Evolutionary conservation across 2,888 invertebrate genomes (phyloP).

Genomic region (Nasonia oneida): DNA sequence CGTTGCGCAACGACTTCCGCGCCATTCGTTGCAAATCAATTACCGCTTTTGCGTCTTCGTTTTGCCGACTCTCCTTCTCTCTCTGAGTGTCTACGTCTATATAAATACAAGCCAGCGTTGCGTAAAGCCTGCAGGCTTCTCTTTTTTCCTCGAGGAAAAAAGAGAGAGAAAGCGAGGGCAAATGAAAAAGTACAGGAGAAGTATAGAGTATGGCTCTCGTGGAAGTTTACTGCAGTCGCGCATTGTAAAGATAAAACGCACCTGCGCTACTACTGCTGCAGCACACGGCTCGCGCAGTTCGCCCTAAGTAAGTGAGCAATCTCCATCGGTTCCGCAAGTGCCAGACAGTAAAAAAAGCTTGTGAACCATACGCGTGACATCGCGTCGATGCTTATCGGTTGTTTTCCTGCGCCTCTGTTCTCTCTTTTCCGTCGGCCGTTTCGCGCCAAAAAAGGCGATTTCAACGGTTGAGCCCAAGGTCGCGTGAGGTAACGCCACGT

Average conservation of each 20-base stretch:
- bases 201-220: constrained; percentile 28
- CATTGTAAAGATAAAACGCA: constrained; percentile 68
- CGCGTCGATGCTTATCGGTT: constrained; percentile 14
- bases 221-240: constrained; percentile 57
- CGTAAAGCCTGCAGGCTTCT: neutral
- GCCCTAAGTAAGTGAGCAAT: constrained; percentile 63
- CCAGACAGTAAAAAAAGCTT: constrained; percentile 54
- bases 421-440: neutral
- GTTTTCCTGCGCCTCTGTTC: neutral
- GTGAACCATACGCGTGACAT: constrained; percentile 42
- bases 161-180: neutral
- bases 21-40: neutral
- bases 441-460: neutral
- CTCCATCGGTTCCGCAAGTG: constrained; percentile 43
- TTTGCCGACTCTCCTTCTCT: neutral
- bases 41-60: neutral
- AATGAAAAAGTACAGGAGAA: constrained; percentile 28
- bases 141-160: neutral
- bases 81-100: neutral
- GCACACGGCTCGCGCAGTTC: constrained; percentile 29
- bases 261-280: constrained; percentile 45
- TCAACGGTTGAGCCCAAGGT: no score
- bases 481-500: neutral
- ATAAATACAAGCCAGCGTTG: neutral
- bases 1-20: neutral